Evolutionary conservation across 2,113 vertebrate genomes (phyloP).

Genomic region (Callopanchax toddi): DNA sequence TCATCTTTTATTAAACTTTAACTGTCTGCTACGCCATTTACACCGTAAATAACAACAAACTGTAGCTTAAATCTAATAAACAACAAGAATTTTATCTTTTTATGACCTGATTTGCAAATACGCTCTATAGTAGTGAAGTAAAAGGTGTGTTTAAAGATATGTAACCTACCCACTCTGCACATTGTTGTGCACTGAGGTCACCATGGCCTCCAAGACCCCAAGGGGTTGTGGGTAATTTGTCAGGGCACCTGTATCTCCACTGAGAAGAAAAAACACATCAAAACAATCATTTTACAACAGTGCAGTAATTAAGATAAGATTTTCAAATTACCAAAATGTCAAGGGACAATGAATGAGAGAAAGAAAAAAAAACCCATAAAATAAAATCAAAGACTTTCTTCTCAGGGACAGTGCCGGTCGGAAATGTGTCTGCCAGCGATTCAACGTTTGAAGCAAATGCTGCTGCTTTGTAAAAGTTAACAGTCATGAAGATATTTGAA

Average conservation of each 20-base stretch:
- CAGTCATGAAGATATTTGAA: conserved; percentile 35
- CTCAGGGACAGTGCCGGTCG: conserved; percentile 31
- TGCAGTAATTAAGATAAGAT: conserved; percentile 47
- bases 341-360: conserved; percentile 25
- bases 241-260: conserved; percentile 65
- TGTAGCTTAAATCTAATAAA: no score
- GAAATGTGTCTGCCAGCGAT: conserved; percentile 40
- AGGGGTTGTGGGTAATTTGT: conserved; percentile 73
- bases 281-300: conserved; percentile 39
- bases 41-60: no score
- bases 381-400: conserved; percentile 35
- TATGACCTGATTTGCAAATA: no score
- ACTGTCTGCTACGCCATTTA: no score
- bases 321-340: conserved; percentile 45
- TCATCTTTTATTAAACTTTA: no score
- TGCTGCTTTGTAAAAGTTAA: conserved; percentile 42
- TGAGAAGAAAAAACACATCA: conserved; percentile 59
- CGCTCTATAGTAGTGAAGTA: no score
- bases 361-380: not conserved
- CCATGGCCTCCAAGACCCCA: conserved; percentile 73
- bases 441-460: no score
- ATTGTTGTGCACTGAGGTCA: conserved; percentile 75
- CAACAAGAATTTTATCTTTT: no score
- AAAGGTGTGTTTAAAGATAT: not conserved
- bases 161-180: conserved; percentile 72